phyloP scores from a whole-genome alignment of 2,113 vertebrate species.

The Columba janthina region DNA sequence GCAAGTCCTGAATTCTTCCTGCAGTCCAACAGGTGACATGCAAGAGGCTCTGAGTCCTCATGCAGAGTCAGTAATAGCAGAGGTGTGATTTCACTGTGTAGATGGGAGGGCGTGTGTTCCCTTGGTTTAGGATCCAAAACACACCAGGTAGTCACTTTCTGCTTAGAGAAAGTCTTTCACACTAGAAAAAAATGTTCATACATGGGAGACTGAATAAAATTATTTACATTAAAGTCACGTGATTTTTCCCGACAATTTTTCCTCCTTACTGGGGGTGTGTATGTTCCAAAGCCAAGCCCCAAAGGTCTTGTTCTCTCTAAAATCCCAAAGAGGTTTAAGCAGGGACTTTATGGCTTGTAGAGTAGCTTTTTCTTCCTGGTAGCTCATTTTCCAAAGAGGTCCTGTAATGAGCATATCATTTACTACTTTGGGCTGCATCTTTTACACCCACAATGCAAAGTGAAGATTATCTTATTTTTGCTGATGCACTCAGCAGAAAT shows the following conservation, averaged over 20 bases:
- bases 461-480: not conserved
- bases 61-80: not conserved
- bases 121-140: not conserved
- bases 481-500: not conserved
- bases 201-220: not conserved
- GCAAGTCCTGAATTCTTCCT: not conserved
- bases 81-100: not conserved
- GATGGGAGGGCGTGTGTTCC: not conserved
- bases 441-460: not conserved
- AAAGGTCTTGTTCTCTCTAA: conserved; percentile 23
- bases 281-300: conserved; percentile 36
- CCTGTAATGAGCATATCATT: not conserved
- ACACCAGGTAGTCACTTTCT: not conserved
- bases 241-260: not conserved
- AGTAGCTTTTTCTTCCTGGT: conserved; percentile 19
- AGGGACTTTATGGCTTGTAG: not conserved
- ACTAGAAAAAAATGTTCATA: not conserved
- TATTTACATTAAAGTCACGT: conserved; percentile 17
- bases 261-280: not conserved
- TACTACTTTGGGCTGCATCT: not conserved
- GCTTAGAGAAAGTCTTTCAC: conserved; percentile 32
- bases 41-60: not conserved
- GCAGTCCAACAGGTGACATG: not conserved
- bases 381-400: not conserved
- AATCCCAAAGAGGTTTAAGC: not conserved